Evolutionary conservation across 2,888 invertebrate species (phyloP), one percentile per base, ranked within the genome.

Genomic region (Tenthredo scrophulariae): DNA sequence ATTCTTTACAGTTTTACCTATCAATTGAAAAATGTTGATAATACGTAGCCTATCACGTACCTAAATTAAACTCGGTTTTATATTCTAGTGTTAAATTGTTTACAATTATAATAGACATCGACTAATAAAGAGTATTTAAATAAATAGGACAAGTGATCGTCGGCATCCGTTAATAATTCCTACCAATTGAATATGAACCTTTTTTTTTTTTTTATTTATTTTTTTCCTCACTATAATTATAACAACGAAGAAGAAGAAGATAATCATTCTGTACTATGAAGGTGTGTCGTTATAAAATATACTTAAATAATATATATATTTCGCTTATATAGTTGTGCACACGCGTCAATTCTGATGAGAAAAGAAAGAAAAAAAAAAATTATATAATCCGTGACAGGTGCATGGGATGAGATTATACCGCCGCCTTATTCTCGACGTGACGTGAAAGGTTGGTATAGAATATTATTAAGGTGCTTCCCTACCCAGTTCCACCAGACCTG

Each of bases 101-200:
- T 50, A 77, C 33, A 77, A 18, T 50, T 18, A 54, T 7, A 29
- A 33, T 33, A 54, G n/a, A 29, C n/a, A 50, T 77, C 33, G 50
- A 77, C n/a, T 54, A 46, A 77, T 54, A 77, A 50, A 77, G n/a
- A 77, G 50, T 77, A 10, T 77, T 50, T 18, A 54, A 54, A 50
- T 54, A 77, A 54, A 77, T 74, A 54, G 33, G 50, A 77, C 46
- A 77, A 77, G 29, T n/a, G 54, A 50, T 50, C 54, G 50, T 54
- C 54, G 0, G 13, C 43, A 46, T 43, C 15, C 50, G 46, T 77
- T 54, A 50, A 18, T 77, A 50, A 77, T 77, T 77, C 18, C 18
- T 29, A 50, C 29, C 54, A 50, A 77, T 50, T 50, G 50, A 29
- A n/a, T 54, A 43, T 77, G 10, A 33, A 33, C 67, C 9, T 18